Conservation (phyloP, 2,888 invertebrate species). For the Lucinisca nassula region DNA sequence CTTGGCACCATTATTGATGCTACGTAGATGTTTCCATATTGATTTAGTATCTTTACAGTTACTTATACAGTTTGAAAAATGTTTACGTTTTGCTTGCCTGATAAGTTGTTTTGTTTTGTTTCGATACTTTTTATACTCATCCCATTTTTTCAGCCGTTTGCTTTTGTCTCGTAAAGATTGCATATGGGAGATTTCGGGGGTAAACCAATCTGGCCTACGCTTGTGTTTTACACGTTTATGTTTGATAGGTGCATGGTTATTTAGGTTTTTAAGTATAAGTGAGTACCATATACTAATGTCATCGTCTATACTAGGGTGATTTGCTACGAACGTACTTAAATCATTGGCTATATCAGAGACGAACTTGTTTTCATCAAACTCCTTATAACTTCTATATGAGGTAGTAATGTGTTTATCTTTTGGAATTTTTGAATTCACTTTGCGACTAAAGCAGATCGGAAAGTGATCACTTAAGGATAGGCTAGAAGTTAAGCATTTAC, state of each 20-base stretch:
- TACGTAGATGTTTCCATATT: neutral
- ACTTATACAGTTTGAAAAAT: neutral
- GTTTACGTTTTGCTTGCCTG: neutral
- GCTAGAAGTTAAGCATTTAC: neutral
- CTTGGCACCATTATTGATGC: neutral
- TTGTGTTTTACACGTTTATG: neutral
- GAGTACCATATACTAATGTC: neutral
- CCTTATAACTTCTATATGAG: neutral
- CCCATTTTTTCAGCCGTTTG: neutral
- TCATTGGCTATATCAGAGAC: neutral
- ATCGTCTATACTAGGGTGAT: neutral
- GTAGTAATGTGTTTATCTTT: neutral
- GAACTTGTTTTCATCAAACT: neutral
- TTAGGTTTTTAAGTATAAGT: neutral
- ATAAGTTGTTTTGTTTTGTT: neutral
- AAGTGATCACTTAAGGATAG: neutral
- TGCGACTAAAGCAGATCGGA: neutral
- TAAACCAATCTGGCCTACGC: neutral
- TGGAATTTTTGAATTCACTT: neutral
- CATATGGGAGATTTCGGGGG: neutral
- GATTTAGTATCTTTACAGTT: neutral
- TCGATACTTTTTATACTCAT: neutral
- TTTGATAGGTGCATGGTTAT: neutral
- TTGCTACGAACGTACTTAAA: neutral
- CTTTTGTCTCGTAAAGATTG: no score